Conservation (phyloP, 2,888 invertebrate species). For the Himalopsyche tibetana region DNA sequence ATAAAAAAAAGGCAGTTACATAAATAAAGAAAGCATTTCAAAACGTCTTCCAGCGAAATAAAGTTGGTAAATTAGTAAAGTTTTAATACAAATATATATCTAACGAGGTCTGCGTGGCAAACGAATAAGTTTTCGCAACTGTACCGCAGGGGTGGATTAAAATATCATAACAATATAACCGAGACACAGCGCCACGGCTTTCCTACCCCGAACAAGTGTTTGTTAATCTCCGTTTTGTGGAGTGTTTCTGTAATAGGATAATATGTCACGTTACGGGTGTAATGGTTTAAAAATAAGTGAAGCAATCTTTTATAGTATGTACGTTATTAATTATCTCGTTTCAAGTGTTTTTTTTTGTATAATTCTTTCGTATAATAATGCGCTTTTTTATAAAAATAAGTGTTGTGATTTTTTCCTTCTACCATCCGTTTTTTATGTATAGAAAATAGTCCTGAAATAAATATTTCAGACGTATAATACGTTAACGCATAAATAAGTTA, state of each 20-base stretch:
- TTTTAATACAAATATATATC: slow-evolving; percentile 13
- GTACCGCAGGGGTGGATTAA: slow-evolving; percentile 37
- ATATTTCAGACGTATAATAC: no score
- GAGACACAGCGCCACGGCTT: slow-evolving; percentile 2
- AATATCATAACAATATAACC: slow-evolving; percentile 40
- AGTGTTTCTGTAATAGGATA: slow-evolving; percentile 40
- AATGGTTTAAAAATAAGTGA: slow-evolving; percentile 33
- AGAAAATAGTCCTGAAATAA: no score
- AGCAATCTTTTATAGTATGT: neutral
- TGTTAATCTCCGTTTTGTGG: slow-evolving; percentile 40
- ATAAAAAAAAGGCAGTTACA: neutral
- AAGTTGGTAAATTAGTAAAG: slow-evolving; percentile 23
- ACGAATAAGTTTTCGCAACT: slow-evolving; percentile 32
- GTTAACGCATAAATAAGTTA: no score
- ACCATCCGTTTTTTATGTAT: no score
- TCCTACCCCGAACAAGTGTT: slow-evolving; percentile 20
- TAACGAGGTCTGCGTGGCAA: neutral
- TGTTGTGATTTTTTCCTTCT: no score
- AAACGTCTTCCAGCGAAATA: neutral
- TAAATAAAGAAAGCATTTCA: neutral
- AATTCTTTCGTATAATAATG: no score
- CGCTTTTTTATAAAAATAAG: no score
- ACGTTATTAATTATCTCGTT: no score
- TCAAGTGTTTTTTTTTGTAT: no score
- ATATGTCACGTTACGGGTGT: slow-evolving; percentile 16